Base-by-base conservation (phyloP, 2,888 invertebrate genomes). In the Rhagium mordax region DNA sequence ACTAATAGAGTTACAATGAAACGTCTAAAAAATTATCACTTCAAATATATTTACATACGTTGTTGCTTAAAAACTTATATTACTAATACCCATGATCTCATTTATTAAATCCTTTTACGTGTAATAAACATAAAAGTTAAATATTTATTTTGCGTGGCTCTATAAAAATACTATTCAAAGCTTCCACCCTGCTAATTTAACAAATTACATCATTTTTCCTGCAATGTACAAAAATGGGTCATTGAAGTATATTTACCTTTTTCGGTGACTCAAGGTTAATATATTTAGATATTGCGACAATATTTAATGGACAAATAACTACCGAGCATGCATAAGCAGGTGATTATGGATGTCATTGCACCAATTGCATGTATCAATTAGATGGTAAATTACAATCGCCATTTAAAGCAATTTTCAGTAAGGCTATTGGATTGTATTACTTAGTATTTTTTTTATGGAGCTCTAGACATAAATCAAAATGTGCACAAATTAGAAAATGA, bases 71-170 rank as follows among this genome's bases (percentile, higher is more conserved):
- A 70, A 41, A 65, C 33, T 47, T 21, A n/a, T n/a, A n/a, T n/a
- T n/a, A 57, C 49, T 49, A 60, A 59, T 24, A n/a, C 15, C 10
- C 18, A 27, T 66, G 47, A 64, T 51, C 29, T 18, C 29, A 68
- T 65, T 49, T 66, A 55, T 61, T 41, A 41, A 41, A 41, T 41
- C 13, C n/a, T 13, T 64, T 75, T 72, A 15, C 27, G 27, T 55
- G 21, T 55, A 20, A 24, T 24, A 55, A 59, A 20, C 33, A 33
- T 87, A 41, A 41, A 41, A 41, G 4, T 41, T 41, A 5, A 85
- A 93, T 41, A 41, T 41, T 41, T 41, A 13, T n/a, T 41, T 41
- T 41, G 13, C n/a, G 10, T 41, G 41, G 5, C 13, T 33, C 13
- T 33, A 5, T 33, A 33, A 33, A 33, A 1, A 13, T 33, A 6